Conservation (phyloP, 2,113 vertebrate species). For the Aepyceros melampus region DNA sequence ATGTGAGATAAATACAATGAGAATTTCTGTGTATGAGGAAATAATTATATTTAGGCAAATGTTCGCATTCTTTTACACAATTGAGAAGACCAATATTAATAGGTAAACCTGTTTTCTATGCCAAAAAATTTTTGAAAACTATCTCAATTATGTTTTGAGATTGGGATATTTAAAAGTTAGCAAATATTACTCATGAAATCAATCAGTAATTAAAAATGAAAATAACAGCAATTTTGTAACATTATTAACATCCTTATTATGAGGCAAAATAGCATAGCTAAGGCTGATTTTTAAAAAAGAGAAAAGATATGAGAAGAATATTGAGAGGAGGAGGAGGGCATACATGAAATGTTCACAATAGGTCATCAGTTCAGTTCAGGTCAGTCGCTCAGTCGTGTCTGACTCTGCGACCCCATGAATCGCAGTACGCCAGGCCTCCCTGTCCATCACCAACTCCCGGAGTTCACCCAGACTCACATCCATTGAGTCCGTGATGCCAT, state of each 20-base stretch:
- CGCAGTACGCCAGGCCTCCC: no score
- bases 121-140: not conserved
- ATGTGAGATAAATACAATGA: not conserved
- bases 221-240: not conserved
- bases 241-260: not conserved
- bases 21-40: not conserved
- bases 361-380: no score
- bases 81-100: not conserved
- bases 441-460: no score
- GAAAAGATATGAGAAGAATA: not conserved
- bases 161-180: not conserved
- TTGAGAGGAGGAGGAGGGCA: not conserved
- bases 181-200: not conserved
- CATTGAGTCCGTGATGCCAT: no score
- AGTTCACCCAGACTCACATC: no score
- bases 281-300: not conserved
- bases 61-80: not conserved
- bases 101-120: not conserved
- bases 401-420: no score
- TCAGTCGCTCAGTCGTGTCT: no score
- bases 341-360: not conserved
- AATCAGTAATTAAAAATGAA: not conserved
- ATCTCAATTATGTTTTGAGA: not conserved
- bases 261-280: not conserved
- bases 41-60: not conserved